A percentile compares a stretch with the other conserved stretches of the same genome.
Evolutionary conservation across 1,140 invertebrate genomes (phyloP).

Genomic region (Callitettix versicolor): DNA sequence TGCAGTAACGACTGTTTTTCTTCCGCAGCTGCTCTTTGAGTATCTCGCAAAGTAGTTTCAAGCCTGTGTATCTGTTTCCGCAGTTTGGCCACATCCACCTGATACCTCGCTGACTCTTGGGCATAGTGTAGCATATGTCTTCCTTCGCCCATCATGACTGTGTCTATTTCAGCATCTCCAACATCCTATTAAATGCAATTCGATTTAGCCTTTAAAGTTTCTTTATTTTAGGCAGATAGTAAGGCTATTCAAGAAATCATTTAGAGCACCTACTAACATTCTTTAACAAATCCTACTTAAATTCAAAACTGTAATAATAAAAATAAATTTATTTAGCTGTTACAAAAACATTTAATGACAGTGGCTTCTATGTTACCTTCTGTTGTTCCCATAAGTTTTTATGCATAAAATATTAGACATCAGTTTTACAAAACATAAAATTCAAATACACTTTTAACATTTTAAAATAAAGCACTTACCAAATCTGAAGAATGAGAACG

Average conservation of each 20-base stretch:
- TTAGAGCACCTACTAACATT: too few species aligned
- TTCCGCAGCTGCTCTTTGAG: constrained; percentile 43
- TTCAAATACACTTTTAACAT: neutral
- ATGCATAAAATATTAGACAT: too few species aligned
- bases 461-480: constrained; percentile 2
- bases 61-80: constrained; percentile 59
- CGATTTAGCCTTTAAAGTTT: too few species aligned
- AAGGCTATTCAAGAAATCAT: too few species aligned
- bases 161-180: neutral
- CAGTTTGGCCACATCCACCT: constrained; percentile 64
- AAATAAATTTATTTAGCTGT: too few species aligned
- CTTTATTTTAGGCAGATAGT: too few species aligned
- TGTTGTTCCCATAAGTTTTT: too few species aligned
- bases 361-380: too few species aligned
- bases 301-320: too few species aligned
- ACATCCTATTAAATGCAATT: neutral
- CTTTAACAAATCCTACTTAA: too few species aligned
- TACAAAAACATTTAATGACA: too few species aligned
- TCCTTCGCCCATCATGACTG: constrained; percentile 13
- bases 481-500: constrained; percentile 13
- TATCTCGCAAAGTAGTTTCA: constrained; percentile 54
- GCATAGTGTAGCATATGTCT: constrained; percentile 72
- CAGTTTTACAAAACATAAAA: too few species aligned
- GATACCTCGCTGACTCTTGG: constrained; percentile 68
- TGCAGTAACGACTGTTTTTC: constrained; percentile 46